phyloP scores from a whole-genome alignment of 2,113 vertebrate species.

The Pseudorectes ferrugineus region DNA sequence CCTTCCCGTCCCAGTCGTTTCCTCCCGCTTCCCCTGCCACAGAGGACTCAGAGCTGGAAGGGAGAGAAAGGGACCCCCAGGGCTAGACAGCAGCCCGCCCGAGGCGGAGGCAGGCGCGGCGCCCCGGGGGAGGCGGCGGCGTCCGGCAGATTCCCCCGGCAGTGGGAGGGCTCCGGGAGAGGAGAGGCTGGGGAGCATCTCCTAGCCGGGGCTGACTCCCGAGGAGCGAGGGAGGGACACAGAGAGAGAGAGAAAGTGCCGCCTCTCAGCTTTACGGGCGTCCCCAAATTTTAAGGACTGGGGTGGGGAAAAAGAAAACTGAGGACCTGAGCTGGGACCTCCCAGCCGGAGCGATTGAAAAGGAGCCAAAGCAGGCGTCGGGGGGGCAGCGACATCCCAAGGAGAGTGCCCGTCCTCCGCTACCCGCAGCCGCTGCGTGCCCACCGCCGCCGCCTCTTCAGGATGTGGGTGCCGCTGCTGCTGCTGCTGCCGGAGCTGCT shows the following conservation, averaged over 20 bases:
- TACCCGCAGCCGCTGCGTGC: background rate
- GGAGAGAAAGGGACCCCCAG: background rate
- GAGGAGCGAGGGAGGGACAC: background rate
- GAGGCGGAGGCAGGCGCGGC: background rate
- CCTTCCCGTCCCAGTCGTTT: background rate
- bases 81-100: background rate
- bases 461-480: slow-evolving; percentile 67
- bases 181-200: background rate
- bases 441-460: background rate
- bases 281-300: background rate
- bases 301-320: background rate
- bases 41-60: background rate
- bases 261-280: background rate
- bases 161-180: background rate
- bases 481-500: slow-evolving; percentile 61
- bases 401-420: background rate
- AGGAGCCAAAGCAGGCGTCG: background rate
- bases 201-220: background rate
- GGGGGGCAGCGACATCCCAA: background rate
- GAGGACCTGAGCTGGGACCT: background rate
- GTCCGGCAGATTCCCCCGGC: background rate
- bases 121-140: background rate
- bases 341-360: background rate
- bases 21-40: background rate
- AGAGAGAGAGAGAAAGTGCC: background rate